Base-by-base conservation (phyloP, 2,113 vertebrate genomes). In the Neogobius melanostomus region DNA sequence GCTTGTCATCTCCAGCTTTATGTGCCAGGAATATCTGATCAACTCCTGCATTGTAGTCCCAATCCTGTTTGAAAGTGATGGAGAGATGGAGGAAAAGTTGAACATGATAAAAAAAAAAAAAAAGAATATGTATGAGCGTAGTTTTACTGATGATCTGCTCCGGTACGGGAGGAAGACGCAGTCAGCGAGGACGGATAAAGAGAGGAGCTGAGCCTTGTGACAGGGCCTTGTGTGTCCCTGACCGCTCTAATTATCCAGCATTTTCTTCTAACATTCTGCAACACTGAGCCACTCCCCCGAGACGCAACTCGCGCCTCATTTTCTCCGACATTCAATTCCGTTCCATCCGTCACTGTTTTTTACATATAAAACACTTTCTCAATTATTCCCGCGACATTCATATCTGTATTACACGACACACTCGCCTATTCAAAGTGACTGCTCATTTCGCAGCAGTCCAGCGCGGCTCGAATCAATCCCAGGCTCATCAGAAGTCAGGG, bases 291-390 rank as follows among this genome's bases (percentile, higher is more conserved):
- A 6, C 44, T 85, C 86, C 77, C 84, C 60, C 43, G 89, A 78
- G 89, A 89, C 75, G 53, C 50, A 63, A 83, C 75, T 72, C 66
- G 61, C 74, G 73, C 82, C 83, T 87, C 85, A 82, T 89, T 91
- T 89, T 91, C 90, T 86, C 76, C 15, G 48, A 82, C 83, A 91
- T 92, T 91, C 87, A 87, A 90, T 91, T 90, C 87, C 79, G 81
- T 83, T 90, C 85, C 74, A 80, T 85, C 84, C 82, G 84, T 79
- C 82, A 74, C 87, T 82, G 85, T 92, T 89, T 90, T 92, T 90
- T 91, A 91, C 91, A 91, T 92, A 92, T 91, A 91, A 92, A 92
- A 91, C 91, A 91, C 87, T 88, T 87, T 89, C 90, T 87, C 87
- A 92, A 91, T 92, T 90, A 93, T 92, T 91, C 81, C 76, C 69